These are phyloP conservation scores for Agapostemon virescens DNA, from an alignment of 2,888 invertebrate genomes.

Conservation along the genomic window DNA sequence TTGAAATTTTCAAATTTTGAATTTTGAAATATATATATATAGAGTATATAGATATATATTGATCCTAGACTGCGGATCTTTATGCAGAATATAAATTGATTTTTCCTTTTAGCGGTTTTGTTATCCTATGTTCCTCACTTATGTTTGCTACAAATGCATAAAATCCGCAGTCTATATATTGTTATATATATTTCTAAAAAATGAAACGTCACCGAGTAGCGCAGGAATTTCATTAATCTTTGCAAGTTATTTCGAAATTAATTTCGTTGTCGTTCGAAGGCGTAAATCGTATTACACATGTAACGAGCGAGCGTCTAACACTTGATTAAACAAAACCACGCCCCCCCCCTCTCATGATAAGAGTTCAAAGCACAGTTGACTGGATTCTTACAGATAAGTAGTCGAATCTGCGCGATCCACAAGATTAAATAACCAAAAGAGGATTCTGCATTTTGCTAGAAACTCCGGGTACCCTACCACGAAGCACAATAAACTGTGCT, in stretches of 20 bases:
- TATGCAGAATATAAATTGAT: no score
- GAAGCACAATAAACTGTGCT: slow-evolving; percentile 18
- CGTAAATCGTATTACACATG: background rate
- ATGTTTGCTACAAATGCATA: no score
- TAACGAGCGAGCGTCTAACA: background rate
- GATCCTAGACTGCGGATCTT: no score
- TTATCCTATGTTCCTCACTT: no score
- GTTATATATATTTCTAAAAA: no score
- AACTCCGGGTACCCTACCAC: background rate
- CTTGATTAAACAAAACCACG: background rate
- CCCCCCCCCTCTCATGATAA: background rate
- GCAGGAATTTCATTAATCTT: no score
- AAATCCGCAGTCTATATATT: no score
- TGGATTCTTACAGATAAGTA: slow-evolving; percentile 10
- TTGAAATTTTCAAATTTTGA: no score
- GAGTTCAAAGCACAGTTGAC: background rate
- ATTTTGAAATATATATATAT: no score
- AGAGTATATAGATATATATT: no score
- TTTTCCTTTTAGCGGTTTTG: no score
- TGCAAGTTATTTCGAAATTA: background rate
- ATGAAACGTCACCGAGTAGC: no score
- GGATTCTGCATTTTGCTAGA: slow-evolving; percentile 9
- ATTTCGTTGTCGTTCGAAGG: background rate
- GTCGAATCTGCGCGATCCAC: background rate
- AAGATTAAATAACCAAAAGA: slow-evolving; percentile 19